A percentile compares a stretch with the other conserved stretches of the same genome.
These are phyloP conservation scores for Crotalus viridis DNA, from an alignment of 2,113 vertebrate species.

Conservation along the genomic window DNA sequence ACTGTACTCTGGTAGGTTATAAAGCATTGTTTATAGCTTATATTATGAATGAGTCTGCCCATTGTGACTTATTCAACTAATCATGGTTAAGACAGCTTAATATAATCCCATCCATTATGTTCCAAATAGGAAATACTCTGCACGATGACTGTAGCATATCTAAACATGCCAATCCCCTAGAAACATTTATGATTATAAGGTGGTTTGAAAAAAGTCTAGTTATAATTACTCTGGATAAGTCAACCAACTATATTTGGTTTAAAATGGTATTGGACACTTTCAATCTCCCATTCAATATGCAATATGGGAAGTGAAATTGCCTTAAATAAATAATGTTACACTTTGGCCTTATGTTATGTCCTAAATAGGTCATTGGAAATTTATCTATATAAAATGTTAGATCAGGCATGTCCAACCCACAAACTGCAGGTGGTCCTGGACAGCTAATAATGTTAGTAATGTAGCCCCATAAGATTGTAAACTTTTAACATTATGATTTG, in stretches of 20 bases:
- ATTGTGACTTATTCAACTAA: not conserved
- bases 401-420: not conserved
- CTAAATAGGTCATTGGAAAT: not conserved
- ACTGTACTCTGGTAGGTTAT: not conserved
- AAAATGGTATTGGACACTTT: not conserved
- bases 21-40: not conserved
- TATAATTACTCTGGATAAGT: not conserved
- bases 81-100: not conserved
- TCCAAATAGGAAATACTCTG: not conserved
- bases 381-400: not conserved
- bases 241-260: not conserved
- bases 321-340: not conserved
- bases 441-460: not conserved
- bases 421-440: not conserved
- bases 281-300: not conserved
- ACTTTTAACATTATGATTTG: not conserved
- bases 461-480: not conserved
- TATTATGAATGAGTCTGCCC: not conserved
- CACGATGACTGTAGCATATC: not conserved
- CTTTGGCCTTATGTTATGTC: not conserved
- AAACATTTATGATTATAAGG: not conserved
- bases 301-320: not conserved
- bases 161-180: not conserved
- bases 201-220: not conserved
- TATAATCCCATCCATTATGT: not conserved